These are phyloP conservation scores for Euura lappo DNA, from an alignment of 1,140 invertebrate genomes.

Conservation along the genomic window DNA sequence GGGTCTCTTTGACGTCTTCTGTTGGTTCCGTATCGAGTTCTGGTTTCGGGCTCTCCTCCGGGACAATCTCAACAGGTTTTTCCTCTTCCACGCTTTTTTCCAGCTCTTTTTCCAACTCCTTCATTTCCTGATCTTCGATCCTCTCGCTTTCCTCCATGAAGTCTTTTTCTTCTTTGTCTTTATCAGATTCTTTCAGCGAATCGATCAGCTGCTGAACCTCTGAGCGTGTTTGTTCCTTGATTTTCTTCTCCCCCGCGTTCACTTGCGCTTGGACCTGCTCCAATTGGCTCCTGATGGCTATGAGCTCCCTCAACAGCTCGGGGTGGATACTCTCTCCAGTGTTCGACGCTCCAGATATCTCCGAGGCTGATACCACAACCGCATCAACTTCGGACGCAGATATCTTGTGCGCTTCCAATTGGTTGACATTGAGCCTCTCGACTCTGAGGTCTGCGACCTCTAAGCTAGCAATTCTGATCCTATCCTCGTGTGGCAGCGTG, in stretches of 20 bases:
- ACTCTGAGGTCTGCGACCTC: conserved; percentile 79
- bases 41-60: neutral
- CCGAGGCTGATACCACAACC: conserved; percentile 70
- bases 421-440: conserved; percentile 75
- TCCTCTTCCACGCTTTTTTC: neutral
- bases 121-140: neutral
- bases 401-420: conserved; percentile 78
- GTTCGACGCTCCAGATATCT: conserved; percentile 55
- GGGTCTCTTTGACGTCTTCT: neutral
- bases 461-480: conserved; percentile 61
- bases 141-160: neutral
- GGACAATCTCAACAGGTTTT: neutral
- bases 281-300: conserved; percentile 54
- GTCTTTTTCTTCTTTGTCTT: neutral
- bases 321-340: conserved; percentile 40
- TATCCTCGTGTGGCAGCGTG: conserved; percentile 46
- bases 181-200: neutral
- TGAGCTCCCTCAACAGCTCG: conserved; percentile 49
- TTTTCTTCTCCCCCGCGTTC: conserved; percentile 27
- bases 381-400: conserved; percentile 81
- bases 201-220: neutral
- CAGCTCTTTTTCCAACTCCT: neutral
- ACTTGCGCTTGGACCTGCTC: conserved; percentile 37
- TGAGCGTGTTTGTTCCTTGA: neutral
- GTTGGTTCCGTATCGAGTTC: neutral